Conservation (phyloP, 2,888 invertebrate species). For the Clivina fossor region DNA sequence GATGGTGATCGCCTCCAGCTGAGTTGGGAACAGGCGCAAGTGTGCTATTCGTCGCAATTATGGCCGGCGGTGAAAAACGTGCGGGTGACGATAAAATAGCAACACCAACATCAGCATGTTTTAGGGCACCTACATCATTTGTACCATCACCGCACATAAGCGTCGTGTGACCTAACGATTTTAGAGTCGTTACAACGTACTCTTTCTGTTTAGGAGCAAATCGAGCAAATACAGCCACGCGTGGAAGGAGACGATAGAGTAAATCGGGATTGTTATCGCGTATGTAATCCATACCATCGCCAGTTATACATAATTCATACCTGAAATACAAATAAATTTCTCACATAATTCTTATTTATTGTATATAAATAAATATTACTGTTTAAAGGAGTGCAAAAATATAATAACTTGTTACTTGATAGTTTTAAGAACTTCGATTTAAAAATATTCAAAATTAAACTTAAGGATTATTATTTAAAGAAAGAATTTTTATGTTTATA, state of each 20-base stretch:
- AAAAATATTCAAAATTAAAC: too few relatives aligned
- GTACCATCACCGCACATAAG: conserved; percentile 99
- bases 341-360: too few relatives aligned
- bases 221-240: conserved; percentile 90
- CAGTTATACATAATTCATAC: conserved; percentile 93
- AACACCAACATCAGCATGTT: conserved; percentile 97
- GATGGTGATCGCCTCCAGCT: too few relatives aligned
- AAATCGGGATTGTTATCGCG: conserved; percentile 64
- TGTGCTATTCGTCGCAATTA: conserved; percentile 41
- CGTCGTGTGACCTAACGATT: conserved; percentile 83
- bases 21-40: too few relatives aligned
- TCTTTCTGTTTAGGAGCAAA: conserved; percentile 99
- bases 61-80: conserved; percentile 60
- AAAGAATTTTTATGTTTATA: too few relatives aligned
- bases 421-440: too few relatives aligned
- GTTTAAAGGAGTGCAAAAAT: too few relatives aligned
- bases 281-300: conserved; percentile 80
- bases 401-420: too few relatives aligned
- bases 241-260: conserved; percentile 74
- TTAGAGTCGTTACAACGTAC: conserved; percentile 86
- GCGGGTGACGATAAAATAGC: conserved; percentile 80
- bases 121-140: conserved; percentile 98
- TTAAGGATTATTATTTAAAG: too few relatives aligned
- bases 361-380: too few relatives aligned
- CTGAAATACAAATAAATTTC: too few relatives aligned